A percentile compares a stretch with the other conserved stretches of the same genome.
phyloP scores from a whole-genome alignment of 2,888 invertebrate genomes.

The Parelbella ahira region DNA sequence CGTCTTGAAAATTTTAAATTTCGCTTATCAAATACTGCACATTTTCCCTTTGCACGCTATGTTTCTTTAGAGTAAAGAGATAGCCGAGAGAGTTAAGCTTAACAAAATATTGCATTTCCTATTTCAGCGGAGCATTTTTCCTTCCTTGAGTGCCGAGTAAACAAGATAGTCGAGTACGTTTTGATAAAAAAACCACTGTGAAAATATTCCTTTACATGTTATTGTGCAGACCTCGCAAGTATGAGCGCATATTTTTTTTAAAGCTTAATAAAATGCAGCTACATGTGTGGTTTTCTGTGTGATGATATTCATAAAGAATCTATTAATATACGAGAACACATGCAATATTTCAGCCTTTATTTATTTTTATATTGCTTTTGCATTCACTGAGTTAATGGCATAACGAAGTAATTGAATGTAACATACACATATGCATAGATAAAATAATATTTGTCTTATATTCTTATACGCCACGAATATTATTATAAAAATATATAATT shows the following conservation, averaged over 20 bases:
- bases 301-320: no score
- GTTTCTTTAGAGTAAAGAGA: slow-evolving; percentile 8
- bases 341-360: no score
- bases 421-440: no score
- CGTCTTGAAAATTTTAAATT: slow-evolving; percentile 14
- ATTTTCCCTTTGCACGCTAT: slow-evolving; percentile 15
- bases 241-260: no score
- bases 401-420: no score
- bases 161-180: slow-evolving; percentile 18
- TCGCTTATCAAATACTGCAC: slow-evolving; percentile 18
- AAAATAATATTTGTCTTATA: no score
- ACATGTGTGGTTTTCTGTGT: no score
- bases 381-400: no score
- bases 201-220: slow-evolving; percentile 10
- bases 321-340: no score
- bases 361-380: no score
- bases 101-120: slow-evolving; percentile 22
- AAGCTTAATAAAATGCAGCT: slow-evolving; percentile 11
- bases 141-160: slow-evolving; percentile 14
- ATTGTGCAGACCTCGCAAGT: slow-evolving; percentile 1
- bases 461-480: no score
- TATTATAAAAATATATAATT: no score
- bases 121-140: slow-evolving; percentile 21
- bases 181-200: slow-evolving; percentile 18
- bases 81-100: slow-evolving; percentile 10